Evolutionary conservation across 2,888 invertebrate genomes (phyloP), one percentile per base, ranked within the genome.

Genomic region (Tipula confusa): DNA sequence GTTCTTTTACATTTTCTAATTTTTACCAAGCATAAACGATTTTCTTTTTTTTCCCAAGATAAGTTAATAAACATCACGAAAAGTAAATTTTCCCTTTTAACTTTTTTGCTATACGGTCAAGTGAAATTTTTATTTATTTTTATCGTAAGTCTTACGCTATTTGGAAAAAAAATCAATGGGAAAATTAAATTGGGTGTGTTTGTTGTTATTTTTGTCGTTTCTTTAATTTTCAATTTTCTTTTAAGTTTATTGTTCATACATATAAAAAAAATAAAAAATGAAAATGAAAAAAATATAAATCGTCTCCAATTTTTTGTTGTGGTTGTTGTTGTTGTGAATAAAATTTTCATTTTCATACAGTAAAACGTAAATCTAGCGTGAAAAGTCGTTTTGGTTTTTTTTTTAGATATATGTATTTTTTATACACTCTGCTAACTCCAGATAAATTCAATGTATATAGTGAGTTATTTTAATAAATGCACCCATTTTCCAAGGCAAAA

Each of bases 401-500:
- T 31, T 31, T 48, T 48, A 64, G 24, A 64, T 64, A 64, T 24
- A 64, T 64, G 24, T 64, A 64, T 64, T 64, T 64, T 43, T 43
- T 9, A 24, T 64, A 64, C 64, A 64, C 64, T 24, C 64, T 64
- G 64, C 64, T 64, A 64, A 24, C 64, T 64, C 64, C 64, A 64
- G 64, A 64, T 64, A 64, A 64, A 24, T 24, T 64, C 7, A 24
- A 24, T 64, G n/a, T n/a, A n/a, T n/a, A 24, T 64, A 24, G 24
- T 64, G 64, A 64, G 18, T 64, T 64, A 64, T 64, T 64, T 64
- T 64, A 64, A 64, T 64, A 64, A 64, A 64, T 64, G 3, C 64
- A 24, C 64, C 18, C 7, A 24, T 64, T 64, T 64, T 5, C 64
- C 0, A 64, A 64, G 24, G 9, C 64, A 64, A 64, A 64, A 64